Conservation (phyloP, 2,888 invertebrate species). For the Periphyllus acericola region DNA sequence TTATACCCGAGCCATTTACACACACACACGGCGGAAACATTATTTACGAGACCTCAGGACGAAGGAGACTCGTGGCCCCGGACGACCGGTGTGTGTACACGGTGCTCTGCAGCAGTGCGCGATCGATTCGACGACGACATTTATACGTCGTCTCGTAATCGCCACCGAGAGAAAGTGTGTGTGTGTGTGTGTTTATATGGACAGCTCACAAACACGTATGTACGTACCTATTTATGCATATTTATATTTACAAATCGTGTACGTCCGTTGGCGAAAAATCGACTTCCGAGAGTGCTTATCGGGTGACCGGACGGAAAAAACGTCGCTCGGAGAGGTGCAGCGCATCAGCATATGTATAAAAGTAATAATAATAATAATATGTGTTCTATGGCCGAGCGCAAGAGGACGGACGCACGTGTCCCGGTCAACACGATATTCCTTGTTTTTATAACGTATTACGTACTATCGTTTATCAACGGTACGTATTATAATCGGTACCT, state of each 20-base stretch:
- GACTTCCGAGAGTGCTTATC: not conserved
- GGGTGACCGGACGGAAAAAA: not conserved
- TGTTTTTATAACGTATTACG: not conserved
- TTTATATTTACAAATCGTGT: not conserved
- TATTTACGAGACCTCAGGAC: constrained; percentile 35
- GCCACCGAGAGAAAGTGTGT: not conserved
- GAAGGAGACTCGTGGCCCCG: not conserved
- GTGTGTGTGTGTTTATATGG: not conserved
- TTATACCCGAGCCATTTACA: constrained; percentile 21
- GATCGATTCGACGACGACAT: not conserved
- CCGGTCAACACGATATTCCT: not conserved
- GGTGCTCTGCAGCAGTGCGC: not conserved
- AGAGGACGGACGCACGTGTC: too few relatives aligned
- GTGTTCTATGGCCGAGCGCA: not conserved
- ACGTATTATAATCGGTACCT: too few relatives aligned
- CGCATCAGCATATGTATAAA: not conserved
- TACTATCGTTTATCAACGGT: not conserved
- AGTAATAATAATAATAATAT: not conserved
- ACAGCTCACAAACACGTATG: too few relatives aligned
- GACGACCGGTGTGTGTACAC: not conserved
- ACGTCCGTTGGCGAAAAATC: not conserved
- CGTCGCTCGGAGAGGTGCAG: not conserved
- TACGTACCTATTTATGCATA: not conserved
- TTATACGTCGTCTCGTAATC: not conserved
- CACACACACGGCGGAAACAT: constrained; percentile 24